Percentiles rank a stretch among this genome's conserved stretches.
phyloP scores from a whole-genome alignment of 2,888 invertebrate genomes.

The Tridacna gigas region DNA sequence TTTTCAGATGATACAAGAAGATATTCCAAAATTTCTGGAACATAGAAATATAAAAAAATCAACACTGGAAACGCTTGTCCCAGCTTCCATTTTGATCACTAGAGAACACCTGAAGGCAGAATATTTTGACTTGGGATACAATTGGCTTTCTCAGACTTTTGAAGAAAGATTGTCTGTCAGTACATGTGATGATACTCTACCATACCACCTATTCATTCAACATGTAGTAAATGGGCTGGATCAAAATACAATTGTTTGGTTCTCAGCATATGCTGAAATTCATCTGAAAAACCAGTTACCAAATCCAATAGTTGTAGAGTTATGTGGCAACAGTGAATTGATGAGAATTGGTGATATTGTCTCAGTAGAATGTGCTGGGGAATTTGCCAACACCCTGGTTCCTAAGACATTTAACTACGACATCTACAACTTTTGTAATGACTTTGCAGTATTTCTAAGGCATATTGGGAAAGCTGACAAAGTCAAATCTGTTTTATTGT shows the following conservation, averaged over 20 bases:
- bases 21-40: constrained; percentile 42
- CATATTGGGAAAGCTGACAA: constrained; percentile 41
- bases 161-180: constrained; percentile 63
- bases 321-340: constrained; percentile 41
- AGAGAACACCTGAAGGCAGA: constrained; percentile 32
- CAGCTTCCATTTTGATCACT: constrained; percentile 55
- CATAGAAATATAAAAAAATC: constrained; percentile 44
- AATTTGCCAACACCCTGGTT: constrained; percentile 49
- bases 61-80: constrained; percentile 57
- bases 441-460: constrained; percentile 55
- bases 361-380: constrained; percentile 40
- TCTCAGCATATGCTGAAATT: constrained; percentile 60
- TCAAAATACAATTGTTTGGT: constrained; percentile 55
- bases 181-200: constrained; percentile 65
- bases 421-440: constrained; percentile 47
- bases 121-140: constrained; percentile 39
- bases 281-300: constrained; percentile 62
- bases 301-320: constrained; percentile 50
- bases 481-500: constrained; percentile 39
- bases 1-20: constrained; percentile 37
- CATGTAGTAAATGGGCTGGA: constrained; percentile 50
- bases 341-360: constrained; percentile 53
- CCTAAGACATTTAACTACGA: constrained; percentile 40
- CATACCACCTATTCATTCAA: constrained; percentile 57
- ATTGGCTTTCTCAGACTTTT: constrained; percentile 58